A percentile compares a stretch with the other conserved stretches of the same genome.
Evolutionary conservation across 2,888 invertebrate species (phyloP).

Genomic region (Hirtodrosophila confusa): DNA sequence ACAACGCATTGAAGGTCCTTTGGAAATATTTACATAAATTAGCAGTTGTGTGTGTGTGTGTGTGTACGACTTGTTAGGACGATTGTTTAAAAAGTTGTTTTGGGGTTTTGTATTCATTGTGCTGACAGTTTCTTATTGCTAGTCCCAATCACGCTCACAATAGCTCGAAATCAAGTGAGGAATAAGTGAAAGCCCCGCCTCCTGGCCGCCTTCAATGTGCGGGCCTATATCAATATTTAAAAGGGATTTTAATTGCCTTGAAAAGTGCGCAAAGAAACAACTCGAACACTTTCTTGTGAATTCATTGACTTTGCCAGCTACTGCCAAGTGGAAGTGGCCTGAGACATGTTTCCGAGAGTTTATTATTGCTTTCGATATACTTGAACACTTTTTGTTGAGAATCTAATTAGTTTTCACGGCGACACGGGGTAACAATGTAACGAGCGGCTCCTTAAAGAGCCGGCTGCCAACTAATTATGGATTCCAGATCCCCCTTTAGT

Average conservation of each 20-base stretch:
- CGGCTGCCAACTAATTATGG: conserved; percentile 31
- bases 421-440: conserved; percentile 14
- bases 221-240: conserved; percentile 53
- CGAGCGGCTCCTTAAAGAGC: conserved; percentile 5
- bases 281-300: conserved; percentile 20
- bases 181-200: not conserved
- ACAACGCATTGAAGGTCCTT: conserved; percentile 38
- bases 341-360: conserved; percentile 14
- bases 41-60: conserved; percentile 44
- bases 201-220: not conserved
- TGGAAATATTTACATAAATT: conserved; percentile 66
- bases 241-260: conserved; percentile 63
- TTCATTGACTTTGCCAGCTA: conserved; percentile 27
- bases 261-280: conserved; percentile 31
- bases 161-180: conserved; percentile 32
- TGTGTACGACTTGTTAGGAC: conserved; percentile 44
- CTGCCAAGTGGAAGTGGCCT: no score
- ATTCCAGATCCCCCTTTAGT: conserved; percentile 2
- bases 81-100: conserved; percentile 22
- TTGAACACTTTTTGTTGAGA: conserved; percentile 13
- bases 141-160: conserved; percentile 42
- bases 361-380: conserved; percentile 21
- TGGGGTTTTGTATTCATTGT: conserved; percentile 20
- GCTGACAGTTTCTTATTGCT: conserved; percentile 23
- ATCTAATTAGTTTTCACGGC: conserved; percentile 61